These are phyloP conservation scores for Eulithis testata DNA, from an alignment of 2,888 invertebrate species.

Conservation along the genomic window DNA sequence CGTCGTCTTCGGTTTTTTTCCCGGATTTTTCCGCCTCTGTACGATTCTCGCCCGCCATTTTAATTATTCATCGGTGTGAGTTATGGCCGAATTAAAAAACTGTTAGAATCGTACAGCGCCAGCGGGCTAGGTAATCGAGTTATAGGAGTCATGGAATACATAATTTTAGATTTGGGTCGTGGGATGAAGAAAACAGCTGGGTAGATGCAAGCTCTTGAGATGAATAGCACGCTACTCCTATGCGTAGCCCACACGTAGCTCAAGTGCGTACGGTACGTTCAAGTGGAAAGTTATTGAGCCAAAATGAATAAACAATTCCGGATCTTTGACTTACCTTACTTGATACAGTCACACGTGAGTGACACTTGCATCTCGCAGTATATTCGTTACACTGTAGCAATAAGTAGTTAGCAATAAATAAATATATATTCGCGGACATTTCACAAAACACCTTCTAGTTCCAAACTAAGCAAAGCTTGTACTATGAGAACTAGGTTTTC, in stretches of 20 bases:
- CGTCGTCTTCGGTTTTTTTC: constrained; percentile 69
- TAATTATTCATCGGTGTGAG: constrained; percentile 85
- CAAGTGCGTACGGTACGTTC: not conserved
- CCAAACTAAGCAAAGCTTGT: too few relatives aligned
- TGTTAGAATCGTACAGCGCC: constrained; percentile 83
- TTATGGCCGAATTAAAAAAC: constrained; percentile 86
- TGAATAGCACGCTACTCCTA: too few relatives aligned
- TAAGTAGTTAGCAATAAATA: too few relatives aligned
- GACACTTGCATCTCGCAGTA: too few relatives aligned
- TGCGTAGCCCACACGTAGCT: not conserved
- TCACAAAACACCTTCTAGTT: too few relatives aligned
- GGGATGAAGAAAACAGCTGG: constrained; percentile 7
- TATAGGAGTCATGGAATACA: constrained; percentile 79
- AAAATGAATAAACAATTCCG: too few relatives aligned
- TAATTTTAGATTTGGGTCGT: constrained; percentile 55
- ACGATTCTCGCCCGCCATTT: constrained; percentile 77
- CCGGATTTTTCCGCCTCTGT: constrained; percentile 53
- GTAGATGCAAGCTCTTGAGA: not conserved
- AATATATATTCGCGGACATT: too few relatives aligned
- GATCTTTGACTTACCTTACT: too few relatives aligned
- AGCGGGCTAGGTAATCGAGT: constrained; percentile 79
- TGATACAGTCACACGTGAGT: too few relatives aligned
- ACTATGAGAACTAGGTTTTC: too few relatives aligned
- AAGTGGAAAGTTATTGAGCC: too few relatives aligned
- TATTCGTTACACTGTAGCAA: too few relatives aligned